phyloP scores from a whole-genome alignment of 2,888 invertebrate species.

The Nomada hirtipes region DNA sequence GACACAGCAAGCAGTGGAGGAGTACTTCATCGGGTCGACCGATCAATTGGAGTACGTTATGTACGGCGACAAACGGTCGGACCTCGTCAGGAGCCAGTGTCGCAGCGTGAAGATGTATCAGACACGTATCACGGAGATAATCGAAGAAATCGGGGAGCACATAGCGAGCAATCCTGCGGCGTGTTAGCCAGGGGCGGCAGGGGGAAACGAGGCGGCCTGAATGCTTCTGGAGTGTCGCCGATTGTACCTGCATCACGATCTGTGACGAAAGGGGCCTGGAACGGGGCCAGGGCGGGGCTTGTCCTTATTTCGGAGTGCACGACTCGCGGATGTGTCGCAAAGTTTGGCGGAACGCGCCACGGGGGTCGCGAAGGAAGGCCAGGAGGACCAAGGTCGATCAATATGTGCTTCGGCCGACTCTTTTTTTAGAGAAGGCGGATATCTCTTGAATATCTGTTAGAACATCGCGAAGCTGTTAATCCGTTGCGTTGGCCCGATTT shows the following conservation, averaged over 20 bases:
- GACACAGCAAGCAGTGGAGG: slow-evolving; percentile 15
- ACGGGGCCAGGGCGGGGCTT: slow-evolving; percentile 18
- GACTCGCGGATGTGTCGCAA: slow-evolving; percentile 39
- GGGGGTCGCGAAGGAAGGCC: slow-evolving; percentile 15
- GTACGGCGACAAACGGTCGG: slow-evolving; percentile 56
- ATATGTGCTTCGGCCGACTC: slow-evolving; percentile 10
- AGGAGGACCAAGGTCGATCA: slow-evolving; percentile 44
- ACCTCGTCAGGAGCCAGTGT: slow-evolving; percentile 60
- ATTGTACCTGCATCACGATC: slow-evolving; percentile 45
- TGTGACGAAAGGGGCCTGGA: slow-evolving; percentile 48
- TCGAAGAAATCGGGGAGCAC: slow-evolving; percentile 65
- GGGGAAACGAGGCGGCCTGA: not conserved
- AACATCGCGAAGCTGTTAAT: not conserved
- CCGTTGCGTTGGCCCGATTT: not conserved
- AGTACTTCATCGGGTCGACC: slow-evolving; percentile 52
- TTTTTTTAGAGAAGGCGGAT: not conserved
- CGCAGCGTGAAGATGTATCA: slow-evolving; percentile 39
- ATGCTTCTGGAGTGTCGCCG: not conserved
- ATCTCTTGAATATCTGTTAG: not conserved
- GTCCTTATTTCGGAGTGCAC: slow-evolving; percentile 27
- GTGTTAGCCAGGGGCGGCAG: slow-evolving; percentile 10
- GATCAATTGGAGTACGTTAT: slow-evolving; percentile 55
- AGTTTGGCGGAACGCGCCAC: slow-evolving; percentile 14
- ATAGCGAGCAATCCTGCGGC: slow-evolving; percentile 54
- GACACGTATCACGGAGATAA: slow-evolving; percentile 61